These are phyloP conservation scores for Dasypolia templi DNA, from an alignment of 2,888 invertebrate species.

Conservation along the genomic window DNA sequence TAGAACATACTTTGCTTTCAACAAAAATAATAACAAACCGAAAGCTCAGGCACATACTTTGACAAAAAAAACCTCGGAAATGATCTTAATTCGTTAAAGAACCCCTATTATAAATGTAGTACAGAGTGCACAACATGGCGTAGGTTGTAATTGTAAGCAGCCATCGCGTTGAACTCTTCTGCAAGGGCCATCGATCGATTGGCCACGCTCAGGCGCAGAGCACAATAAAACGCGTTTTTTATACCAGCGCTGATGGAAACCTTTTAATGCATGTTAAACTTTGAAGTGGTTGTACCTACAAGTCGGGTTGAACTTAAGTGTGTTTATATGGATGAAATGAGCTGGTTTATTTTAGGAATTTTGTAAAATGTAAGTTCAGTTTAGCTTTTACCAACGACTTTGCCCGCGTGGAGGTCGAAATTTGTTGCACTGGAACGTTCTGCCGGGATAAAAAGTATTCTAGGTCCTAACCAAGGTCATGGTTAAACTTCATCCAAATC, in stretches of 20 bases:
- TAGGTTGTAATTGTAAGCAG: slow-evolving; percentile 46
- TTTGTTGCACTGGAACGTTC: neutral
- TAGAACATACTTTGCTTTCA: neutral
- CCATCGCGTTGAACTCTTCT: slow-evolving; percentile 84
- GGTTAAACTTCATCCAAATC: neutral
- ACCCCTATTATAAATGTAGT: slow-evolving; percentile 33
- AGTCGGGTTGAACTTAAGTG: slow-evolving; percentile 7
- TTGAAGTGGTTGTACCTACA: slow-evolving; percentile 28
- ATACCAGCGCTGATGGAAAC: slow-evolving; percentile 44
- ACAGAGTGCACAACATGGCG: slow-evolving; percentile 21
- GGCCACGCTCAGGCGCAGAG: slow-evolving; percentile 78
- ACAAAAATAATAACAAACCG: neutral
- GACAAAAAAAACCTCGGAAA: neutral
- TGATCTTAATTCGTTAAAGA: neutral
- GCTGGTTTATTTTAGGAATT: neutral
- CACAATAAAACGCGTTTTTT: slow-evolving; percentile 77
- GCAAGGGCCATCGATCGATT: slow-evolving; percentile 87
- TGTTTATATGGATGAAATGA: slow-evolving; percentile 3
- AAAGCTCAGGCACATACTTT: neutral
- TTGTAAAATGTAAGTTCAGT: neutral
- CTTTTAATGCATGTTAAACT: slow-evolving; percentile 55
- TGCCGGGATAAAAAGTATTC: neutral
- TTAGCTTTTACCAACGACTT: neutral
- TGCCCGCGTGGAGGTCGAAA: neutral
- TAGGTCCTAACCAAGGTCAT: neutral